phyloP scores from a whole-genome alignment of 92 coral and sea anemone genomes.

The Siderastrea siderea region DNA sequence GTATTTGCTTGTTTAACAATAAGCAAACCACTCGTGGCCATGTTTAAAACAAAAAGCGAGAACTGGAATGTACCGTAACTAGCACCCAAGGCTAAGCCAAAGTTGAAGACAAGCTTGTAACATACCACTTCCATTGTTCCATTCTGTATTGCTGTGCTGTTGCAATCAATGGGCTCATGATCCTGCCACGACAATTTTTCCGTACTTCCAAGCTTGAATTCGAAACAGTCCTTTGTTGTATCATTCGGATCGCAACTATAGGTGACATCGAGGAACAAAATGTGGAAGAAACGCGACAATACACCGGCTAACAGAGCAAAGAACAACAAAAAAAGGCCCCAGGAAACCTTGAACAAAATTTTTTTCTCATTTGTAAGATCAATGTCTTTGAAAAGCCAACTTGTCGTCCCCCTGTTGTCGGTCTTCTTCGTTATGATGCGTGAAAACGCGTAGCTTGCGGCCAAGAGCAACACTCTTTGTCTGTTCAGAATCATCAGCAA shows the following conservation, averaged over 20 bases:
- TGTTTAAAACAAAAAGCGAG: not conserved
- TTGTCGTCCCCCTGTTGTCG: not conserved
- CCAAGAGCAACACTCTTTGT: no score
- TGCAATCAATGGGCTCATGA: no score
- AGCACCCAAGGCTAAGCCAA: not conserved
- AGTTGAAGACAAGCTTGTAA: not conserved
- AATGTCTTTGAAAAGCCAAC: not conserved
- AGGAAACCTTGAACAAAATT: not conserved
- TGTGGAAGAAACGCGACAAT: not conserved
- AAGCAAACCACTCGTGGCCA: no score
- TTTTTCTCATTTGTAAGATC: not conserved
- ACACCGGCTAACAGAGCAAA: not conserved
- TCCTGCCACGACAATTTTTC: no score
- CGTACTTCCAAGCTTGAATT: not conserved
- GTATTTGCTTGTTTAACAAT: no score
- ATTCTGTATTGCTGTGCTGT: no score
- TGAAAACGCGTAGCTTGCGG: no score
- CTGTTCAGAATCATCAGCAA: no score
- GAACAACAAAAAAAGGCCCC: not conserved
- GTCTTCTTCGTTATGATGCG: conserved; percentile 4
- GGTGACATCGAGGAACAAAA: not conserved
- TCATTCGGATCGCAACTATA: not conserved
- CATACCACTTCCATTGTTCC: conserved; percentile 1
- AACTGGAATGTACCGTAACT: not conserved
- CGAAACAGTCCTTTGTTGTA: conserved; percentile 8